Base-by-base conservation (phyloP, 2,113 vertebrate genomes). In the Salvator merianae region DNA sequence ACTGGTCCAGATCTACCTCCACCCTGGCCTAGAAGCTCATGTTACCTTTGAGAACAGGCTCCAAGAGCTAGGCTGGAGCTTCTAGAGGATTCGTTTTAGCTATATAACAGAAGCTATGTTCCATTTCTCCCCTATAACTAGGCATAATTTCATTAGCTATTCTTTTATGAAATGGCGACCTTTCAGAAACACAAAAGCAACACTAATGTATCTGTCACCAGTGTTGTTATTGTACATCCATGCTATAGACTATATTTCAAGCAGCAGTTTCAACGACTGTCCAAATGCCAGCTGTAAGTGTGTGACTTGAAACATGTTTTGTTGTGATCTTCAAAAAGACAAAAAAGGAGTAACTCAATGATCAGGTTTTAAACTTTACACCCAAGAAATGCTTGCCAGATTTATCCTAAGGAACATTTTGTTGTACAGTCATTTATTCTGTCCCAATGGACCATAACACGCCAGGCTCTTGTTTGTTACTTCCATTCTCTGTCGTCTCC, bases 51-150 rank as follows among this genome's bases (percentile, higher is more conserved):
- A 16, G 18, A 59, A 59, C 55, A 59, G 18, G 18, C 18, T 59
- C n/a, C n/a, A n/a, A n/a, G n/a, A n/a, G n/a, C n/a, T n/a, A n/a
- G n/a, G n/a, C n/a, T n/a, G n/a, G n/a, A n/a, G n/a, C n/a, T n/a
- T n/a, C n/a, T n/a, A n/a, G n/a, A n/a, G n/a, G n/a, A n/a, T n/a
- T n/a, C 68, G 87, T 90, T 91, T 93, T 88, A 79, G 62, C 53
- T 84, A 59, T 82, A 87, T 88, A 81, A 86, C 88, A 32, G 30
- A 65, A 88, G 70, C 87, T 84, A 7, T 59, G 80, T 63, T 66
- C 81, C 89, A 91, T 92, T 91, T 89, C 47, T 87, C 36, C 78
- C 90, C 83, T 26, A 24, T 14, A 86, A 76, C 62, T 65, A 80
- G 30, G 34, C 91, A 81, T 77, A 86, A 84, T 73, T 83, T 91